phyloP scores from a whole-genome alignment of 2,797 vertebrate genomes.

The Anas capensis region DNA sequence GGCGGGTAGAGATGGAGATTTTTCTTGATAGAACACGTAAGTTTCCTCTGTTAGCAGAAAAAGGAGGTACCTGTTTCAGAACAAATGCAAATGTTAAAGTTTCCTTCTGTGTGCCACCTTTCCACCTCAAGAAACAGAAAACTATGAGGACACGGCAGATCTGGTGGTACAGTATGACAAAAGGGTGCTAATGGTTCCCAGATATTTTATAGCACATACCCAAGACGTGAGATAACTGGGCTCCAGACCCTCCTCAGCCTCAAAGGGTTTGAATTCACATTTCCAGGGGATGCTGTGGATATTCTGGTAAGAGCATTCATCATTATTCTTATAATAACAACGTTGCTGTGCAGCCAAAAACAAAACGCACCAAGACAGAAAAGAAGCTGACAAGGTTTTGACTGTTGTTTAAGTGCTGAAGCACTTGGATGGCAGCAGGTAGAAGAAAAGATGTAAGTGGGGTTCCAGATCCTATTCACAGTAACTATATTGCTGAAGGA shows the following conservation, averaged over 20 bases:
- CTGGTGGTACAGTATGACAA: background rate
- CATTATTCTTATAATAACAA: background rate
- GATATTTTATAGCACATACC: background rate
- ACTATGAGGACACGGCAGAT: background rate
- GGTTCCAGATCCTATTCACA: background rate
- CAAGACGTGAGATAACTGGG: background rate
- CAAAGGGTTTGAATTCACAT: background rate
- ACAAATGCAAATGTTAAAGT: background rate
- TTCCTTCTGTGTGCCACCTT: background rate
- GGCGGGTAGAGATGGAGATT: background rate
- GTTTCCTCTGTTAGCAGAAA: background rate
- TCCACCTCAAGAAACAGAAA: background rate
- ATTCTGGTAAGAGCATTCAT: background rate
- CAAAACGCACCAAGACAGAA: background rate
- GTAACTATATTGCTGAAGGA: background rate
- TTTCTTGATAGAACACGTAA: background rate
- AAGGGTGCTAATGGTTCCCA: background rate
- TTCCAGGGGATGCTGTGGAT: background rate
- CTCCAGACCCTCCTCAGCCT: background rate
- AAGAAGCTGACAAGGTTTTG: accelerated
- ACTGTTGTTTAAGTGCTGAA: background rate
- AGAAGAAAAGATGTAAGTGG: background rate
- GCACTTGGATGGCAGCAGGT: accelerated
- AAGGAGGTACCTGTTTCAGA: background rate
- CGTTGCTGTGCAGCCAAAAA: background rate